These are phyloP conservation scores for Drosophila anomalata DNA, from an alignment of 2,888 invertebrate genomes.

Conservation along the genomic window DNA sequence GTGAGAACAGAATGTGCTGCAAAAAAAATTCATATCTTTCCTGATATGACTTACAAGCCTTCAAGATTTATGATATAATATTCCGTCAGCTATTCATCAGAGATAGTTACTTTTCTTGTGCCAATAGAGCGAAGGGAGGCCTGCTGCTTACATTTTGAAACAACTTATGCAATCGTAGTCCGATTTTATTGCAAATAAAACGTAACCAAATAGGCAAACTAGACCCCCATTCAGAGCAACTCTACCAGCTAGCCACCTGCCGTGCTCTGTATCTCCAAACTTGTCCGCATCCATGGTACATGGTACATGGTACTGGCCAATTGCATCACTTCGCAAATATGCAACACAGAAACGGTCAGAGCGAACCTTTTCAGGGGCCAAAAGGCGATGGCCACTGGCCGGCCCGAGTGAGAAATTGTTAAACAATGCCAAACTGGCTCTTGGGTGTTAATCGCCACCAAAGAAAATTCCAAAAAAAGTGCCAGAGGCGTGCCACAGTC, in stretches of 20 bases:
- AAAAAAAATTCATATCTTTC: conserved; percentile 30
- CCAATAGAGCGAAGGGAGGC: neutral
- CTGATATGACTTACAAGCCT: conserved; percentile 3
- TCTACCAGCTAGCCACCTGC: conserved; percentile 30
- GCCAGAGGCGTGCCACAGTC: conserved; percentile 35
- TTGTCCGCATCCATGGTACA: conserved; percentile 13
- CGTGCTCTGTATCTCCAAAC: conserved; percentile 27
- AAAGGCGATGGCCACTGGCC: conserved; percentile 51
- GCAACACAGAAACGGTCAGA: conserved; percentile 26
- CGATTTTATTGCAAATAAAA: conserved; percentile 29
- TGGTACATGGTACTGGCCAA: conserved; percentile 16
- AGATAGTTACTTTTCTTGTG: neutral
- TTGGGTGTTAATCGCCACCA: conserved; percentile 57
- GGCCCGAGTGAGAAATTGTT: conserved; percentile 39
- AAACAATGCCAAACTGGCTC: conserved; percentile 39
- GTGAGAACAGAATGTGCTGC: conserved; percentile 36
- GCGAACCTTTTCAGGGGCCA: conserved; percentile 17
- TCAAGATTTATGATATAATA: conserved; percentile 18
- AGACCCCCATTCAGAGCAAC: conserved; percentile 13
- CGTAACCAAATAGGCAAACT: conserved; percentile 37
- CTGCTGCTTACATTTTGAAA: conserved; percentile 6
- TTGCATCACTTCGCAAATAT: conserved; percentile 71
- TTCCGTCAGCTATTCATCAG: neutral
- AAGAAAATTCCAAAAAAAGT: conserved; percentile 37
- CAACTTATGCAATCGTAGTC: conserved; percentile 23